A percentile compares a stretch with the other conserved stretches of the same genome.
Conservation (phyloP, 2,888 invertebrate species). For the Acrobasis suavella region DNA sequence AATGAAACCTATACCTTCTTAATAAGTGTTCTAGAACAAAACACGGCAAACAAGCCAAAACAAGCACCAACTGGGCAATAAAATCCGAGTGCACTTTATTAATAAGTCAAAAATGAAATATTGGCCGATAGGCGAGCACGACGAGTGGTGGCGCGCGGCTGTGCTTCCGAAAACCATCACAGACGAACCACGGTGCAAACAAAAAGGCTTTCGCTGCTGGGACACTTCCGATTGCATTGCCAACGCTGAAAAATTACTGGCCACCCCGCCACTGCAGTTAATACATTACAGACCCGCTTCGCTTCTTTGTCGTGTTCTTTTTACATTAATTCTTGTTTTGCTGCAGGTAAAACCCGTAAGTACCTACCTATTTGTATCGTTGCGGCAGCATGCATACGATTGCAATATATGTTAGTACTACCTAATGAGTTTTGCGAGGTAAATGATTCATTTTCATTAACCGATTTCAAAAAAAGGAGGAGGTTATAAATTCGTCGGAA, state of each 20-base stretch:
- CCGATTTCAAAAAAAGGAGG: too few relatives aligned
- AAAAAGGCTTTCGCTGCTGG: slow-evolving; percentile 73
- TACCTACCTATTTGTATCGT: slow-evolving; percentile 1
- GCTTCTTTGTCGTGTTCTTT: slow-evolving; percentile 28
- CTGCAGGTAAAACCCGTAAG: not conserved
- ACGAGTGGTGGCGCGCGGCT: slow-evolving; percentile 69
- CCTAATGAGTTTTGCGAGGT: not conserved
- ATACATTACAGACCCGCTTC: slow-evolving; percentile 57
- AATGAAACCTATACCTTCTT: too few relatives aligned
- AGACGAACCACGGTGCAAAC: slow-evolving; percentile 61
- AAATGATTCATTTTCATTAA: not conserved
- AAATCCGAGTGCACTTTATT: slow-evolving; percentile 48
- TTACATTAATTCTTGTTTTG: slow-evolving; percentile 18
- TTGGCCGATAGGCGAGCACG: slow-evolving; percentile 67
- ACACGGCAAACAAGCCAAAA: slow-evolving; percentile 2
- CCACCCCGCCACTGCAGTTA: slow-evolving; percentile 55
- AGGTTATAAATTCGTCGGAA: too few relatives aligned
- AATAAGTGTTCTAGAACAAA: not conserved
- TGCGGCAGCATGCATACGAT: not conserved
- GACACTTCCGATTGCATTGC: slow-evolving; percentile 77
- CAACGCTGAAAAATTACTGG: slow-evolving; percentile 77
- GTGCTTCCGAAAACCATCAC: slow-evolving; percentile 78
- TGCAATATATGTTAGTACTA: not conserved
- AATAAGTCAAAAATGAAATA: slow-evolving; percentile 71
- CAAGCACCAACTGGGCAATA: slow-evolving; percentile 27